phyloP scores from a whole-genome alignment of 2,888 invertebrate genomes.

The Dusona sp. region DNA sequence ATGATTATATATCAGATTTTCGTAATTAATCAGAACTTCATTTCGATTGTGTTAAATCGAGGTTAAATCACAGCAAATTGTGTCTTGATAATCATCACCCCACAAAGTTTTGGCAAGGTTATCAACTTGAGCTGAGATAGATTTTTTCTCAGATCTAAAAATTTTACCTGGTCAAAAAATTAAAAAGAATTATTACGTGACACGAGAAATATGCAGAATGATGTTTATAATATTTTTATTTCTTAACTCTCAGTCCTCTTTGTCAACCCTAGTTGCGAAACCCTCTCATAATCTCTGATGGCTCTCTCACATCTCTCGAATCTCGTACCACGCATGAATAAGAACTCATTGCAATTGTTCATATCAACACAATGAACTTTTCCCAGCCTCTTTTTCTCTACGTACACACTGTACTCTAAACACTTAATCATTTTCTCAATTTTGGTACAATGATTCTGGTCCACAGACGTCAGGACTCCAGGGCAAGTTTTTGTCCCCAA shows the following conservation, averaged over 20 bases:
- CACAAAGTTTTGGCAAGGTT: conserved; percentile 36
- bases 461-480: conserved; percentile 76
- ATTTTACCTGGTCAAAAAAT: conserved; percentile 2
- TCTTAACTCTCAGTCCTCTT: conserved; percentile 10
- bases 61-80: background rate
- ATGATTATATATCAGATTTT: background rate
- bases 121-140: conserved; percentile 3
- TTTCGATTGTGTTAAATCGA: background rate
- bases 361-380: conserved; percentile 36
- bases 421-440: conserved; percentile 78
- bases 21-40: background rate
- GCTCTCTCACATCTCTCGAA: conserved; percentile 73
- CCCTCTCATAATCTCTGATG: conserved; percentile 70
- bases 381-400: conserved; percentile 31
- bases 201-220: background rate
- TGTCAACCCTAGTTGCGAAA: conserved; percentile 11
- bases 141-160: conserved; percentile 10
- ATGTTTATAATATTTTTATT: background rate
- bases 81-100: conserved; percentile 35
- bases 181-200: background rate
- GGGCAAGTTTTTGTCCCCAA: conserved; percentile 74
- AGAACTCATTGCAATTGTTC: conserved; percentile 40
- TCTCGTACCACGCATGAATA: conserved; percentile 65
- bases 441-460: conserved; percentile 69
- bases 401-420: conserved; percentile 72